Evolutionary conservation across 2,888 invertebrate species (phyloP).

Genomic region (Ormyrus thymus): DNA sequence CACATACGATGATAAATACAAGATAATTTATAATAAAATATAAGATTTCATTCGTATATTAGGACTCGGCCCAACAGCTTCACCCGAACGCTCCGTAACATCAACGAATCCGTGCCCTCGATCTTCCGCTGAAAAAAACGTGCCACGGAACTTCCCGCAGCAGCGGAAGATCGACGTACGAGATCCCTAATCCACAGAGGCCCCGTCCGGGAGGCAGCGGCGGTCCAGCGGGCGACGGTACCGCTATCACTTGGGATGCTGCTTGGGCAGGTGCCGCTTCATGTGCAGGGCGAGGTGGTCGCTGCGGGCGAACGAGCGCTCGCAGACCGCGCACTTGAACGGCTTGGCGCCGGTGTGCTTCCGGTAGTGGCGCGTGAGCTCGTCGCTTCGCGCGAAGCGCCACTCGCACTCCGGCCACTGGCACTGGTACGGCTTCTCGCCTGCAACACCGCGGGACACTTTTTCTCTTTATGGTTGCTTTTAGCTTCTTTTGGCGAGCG

Average conservation of each 20-base stretch:
- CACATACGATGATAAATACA: too few species aligned
- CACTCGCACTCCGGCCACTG: conserved; percentile 99
- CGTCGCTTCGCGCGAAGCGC: conserved; percentile 97
- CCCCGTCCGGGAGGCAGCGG: neutral
- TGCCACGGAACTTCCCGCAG: too few species aligned
- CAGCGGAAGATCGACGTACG: too few species aligned
- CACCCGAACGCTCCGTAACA: too few species aligned
- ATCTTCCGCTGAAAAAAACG: too few species aligned
- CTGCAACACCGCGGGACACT: conserved; percentile 77
- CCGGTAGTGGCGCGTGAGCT: conserved; percentile 95
- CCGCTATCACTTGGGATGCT: conserved; percentile 64
- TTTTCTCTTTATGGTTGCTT: too few species aligned
- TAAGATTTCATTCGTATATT: too few species aligned
- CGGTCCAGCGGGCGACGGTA: neutral
- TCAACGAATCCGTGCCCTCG: too few species aligned
- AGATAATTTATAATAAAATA: too few species aligned
- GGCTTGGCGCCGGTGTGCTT: conserved; percentile 98
- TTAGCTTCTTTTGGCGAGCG: too few species aligned
- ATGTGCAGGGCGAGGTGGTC: conserved; percentile 97
- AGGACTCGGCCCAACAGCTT: too few species aligned
- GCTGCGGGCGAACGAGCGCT: conserved; percentile 94
- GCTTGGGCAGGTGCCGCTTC: conserved; percentile 96
- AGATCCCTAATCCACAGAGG: neutral
- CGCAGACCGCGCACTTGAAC: conserved; percentile 96
- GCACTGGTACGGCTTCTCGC: conserved; percentile 98